A percentile compares a stretch with the other conserved stretches of the same genome.
Evolutionary conservation across 2,113 vertebrate genomes (phyloP).

Genomic region (Cephalopholis sonnerati): DNA sequence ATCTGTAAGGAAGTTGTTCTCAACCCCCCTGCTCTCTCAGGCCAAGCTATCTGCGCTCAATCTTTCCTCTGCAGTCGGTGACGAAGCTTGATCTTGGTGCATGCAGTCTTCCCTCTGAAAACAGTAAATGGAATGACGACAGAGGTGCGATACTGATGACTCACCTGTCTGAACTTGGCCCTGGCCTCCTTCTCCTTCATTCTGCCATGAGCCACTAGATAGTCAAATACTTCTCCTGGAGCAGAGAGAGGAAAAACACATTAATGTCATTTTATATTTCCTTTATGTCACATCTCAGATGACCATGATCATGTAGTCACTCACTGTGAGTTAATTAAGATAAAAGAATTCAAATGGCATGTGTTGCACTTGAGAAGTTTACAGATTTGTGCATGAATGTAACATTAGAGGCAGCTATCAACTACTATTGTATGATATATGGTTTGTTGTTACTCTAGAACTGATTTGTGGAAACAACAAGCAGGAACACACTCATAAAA

Average conservation of each 20-base stretch:
- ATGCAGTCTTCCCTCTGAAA: conserved; percentile 65
- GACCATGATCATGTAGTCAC: background rate
- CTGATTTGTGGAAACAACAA: background rate
- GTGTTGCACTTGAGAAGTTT: background rate
- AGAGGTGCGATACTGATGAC: conserved; percentile 72
- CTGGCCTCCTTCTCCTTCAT: conserved; percentile 96
- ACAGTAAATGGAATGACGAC: conserved; percentile 52
- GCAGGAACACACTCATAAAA: background rate
- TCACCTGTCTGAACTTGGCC: conserved; percentile 93
- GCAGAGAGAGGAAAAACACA: conserved; percentile 14
- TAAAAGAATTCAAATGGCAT: background rate
- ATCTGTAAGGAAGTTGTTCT: conserved; percentile 24
- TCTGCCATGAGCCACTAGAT: conserved; percentile 91
- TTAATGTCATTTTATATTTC: background rate
- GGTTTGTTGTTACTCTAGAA: background rate
- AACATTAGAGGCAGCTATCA: background rate
- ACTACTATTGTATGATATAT: too few species aligned
- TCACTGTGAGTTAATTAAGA: background rate
- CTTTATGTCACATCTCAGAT: background rate
- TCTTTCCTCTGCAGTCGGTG: conserved; percentile 73
- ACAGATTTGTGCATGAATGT: conserved; percentile 8
- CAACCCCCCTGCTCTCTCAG: conserved; percentile 5
- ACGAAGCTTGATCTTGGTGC: conserved; percentile 71
- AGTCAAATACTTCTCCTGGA: conserved; percentile 92
- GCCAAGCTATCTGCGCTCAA: conserved; percentile 43